A percentile compares a stretch with the other conserved stretches of the same genome.
Conservation (phyloP, 2,797 vertebrate species). For the Alectoris magna region DNA sequence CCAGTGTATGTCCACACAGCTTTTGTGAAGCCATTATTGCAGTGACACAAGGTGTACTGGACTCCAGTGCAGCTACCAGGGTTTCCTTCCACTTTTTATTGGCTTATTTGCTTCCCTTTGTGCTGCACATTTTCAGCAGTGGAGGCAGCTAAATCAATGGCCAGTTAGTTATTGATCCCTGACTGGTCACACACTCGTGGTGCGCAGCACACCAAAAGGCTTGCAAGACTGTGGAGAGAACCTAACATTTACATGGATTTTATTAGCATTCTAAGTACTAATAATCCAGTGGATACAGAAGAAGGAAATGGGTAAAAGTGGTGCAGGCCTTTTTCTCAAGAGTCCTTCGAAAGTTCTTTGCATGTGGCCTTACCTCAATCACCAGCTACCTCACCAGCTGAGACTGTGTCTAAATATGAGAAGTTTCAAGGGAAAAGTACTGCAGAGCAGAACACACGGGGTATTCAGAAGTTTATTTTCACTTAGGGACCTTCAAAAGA, state of each 20-base stretch:
- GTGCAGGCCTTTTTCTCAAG: neutral
- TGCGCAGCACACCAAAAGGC: neutral
- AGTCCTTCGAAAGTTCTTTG: neutral
- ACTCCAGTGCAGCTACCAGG: neutral
- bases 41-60: neutral
- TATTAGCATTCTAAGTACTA: neutral
- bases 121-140: neutral
- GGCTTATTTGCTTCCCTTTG: conserved; percentile 30
- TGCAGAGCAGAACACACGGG: neutral
- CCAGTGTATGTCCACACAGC: fast-evolving
- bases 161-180: conserved; percentile 30
- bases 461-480: neutral
- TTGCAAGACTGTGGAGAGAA: neutral
- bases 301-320: neutral
- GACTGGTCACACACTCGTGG: neutral
- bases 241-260: neutral
- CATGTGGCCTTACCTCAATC: neutral
- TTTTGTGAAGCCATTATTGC: neutral
- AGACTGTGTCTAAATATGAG: neutral
- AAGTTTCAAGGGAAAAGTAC: neutral
- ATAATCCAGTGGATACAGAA: neutral
- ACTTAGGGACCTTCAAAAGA: neutral
- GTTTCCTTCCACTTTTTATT: conserved; percentile 20
- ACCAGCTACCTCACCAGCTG: neutral
- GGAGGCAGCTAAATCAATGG: conserved; percentile 45